Evolutionary conservation across 2,797 vertebrate genomes (phyloP), one percentile per base, ranked within the genome.

Genomic region (Tadarida brasiliensis): DNA sequence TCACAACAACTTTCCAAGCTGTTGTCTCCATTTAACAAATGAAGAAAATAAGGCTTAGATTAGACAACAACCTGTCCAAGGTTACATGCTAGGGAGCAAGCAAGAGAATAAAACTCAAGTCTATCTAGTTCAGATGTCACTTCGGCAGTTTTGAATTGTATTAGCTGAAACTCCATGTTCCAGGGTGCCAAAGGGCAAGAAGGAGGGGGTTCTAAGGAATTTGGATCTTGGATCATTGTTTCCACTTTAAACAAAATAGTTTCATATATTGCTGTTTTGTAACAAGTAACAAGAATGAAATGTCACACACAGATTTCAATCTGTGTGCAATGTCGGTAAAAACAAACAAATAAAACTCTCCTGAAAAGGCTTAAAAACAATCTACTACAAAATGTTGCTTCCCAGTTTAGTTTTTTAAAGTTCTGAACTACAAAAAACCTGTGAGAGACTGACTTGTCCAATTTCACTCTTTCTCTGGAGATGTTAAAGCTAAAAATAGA

Each of bases 171-270:
- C 10, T 35, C 15, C 7, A 39, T 33, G 14, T 19, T 76, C 35
- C 28, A 76, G 51, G 9, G 2, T n/a, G 16, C 15, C n/a, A 84
- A 84, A 92, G 39, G 7, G 5, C 30, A 33, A 63, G 44, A 47
- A 24, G 4, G 10, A 39, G 30, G 5, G n/a, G 4, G 5, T 3
- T 49, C 33, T 86, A 77, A 28, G 19, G 39, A 54, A 80, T 90
- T 80, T 26, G 17, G 68, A 39, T 76, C 65, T 90, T 63, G 49
- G 86, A 30, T 80, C 80, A 68, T 14, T 80, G 9, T 35, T 81
- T 47, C 54, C 9, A 89, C 56, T 96, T 70, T 83, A 89, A 94
- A 65, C 11, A 94, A 86, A 96, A 59, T 28, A n/a, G 15, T 47
- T 93, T n/a, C 30, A 35, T 19, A 56, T 73, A 9, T 63, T 73